Evolutionary conservation across 1,140 invertebrate genomes (phyloP), one percentile per base, ranked within the genome.

Genomic region (Manduca sexta): DNA sequence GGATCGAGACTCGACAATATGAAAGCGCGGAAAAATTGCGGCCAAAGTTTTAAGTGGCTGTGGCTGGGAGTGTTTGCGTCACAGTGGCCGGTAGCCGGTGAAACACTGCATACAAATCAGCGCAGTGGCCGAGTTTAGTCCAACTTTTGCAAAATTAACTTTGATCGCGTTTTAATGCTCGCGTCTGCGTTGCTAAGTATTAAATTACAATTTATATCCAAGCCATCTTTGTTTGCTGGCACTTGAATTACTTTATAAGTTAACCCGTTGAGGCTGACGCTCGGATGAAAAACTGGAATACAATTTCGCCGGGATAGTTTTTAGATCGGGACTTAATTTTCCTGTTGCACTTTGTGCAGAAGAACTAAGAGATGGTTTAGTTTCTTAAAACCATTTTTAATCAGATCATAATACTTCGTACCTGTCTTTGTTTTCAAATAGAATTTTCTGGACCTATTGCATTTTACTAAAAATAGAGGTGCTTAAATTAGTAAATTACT

Each of bases 31-130:
- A 52, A 52, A 65, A 62, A 66, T 39, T 12, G n/a, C 15, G 38
- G 40, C 10, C 26, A 37, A 65, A 58, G 31, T 63, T 66, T 61
- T 45, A 66, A 69, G 59, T 61, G 63, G 54, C 49, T 58, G 40
- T 40, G 41, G 40, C 43, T 21, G 33, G 52, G 50, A 49, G 37
- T 50, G 43, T 56, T 60, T 56, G 60, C 54, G 58, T 56, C 60
- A 56, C 43, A 48, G 50, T 54, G 59, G 55, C 52, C 58, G 52
- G 47, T 26, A 26, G 8, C 37, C 26, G 18, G 51, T 38, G 43
- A 60, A 60, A 60, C 61, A 47, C 55, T 57, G 68, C 65, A 74
- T 74, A 67, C 61, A 67, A 74, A 74, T 69, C 60, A 64, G 58
- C 45, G 29, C 38, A 54, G 53, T 56, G 52, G 50, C 52, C 51